Base-by-base conservation (phyloP, 92 coral and sea anemone species). In the Desmophyllum pertusum region DNA sequence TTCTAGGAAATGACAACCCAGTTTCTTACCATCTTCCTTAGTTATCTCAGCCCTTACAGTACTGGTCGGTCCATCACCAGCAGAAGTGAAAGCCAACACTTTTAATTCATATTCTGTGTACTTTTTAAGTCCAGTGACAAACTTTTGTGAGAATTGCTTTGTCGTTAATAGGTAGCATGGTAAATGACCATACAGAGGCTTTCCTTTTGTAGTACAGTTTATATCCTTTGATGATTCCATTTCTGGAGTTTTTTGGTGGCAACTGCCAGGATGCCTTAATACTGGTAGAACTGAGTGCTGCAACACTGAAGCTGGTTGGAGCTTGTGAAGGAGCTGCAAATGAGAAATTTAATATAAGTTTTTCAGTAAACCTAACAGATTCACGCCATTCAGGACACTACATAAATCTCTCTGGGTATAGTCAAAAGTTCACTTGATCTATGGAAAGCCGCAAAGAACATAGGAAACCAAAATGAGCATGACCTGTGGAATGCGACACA, bases 51-150 rank as follows among this genome's bases (percentile, higher is more conserved):
- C 27, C 30, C 4, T 3, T 1, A 21, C 27, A 0, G 13, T 6
- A 30, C 67, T 61, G 13, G 5, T 61, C 2, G 13, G 1, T 23
- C 67, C 67, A 27, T 61, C 67, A 0, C 37, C 37, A 59, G 6
- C 75, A 30, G n/a, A n/a, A n/a, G 87, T 74, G 30, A 57, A 84
- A 25, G 82, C 88, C 81, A 73, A 71, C 51, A 84, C 45, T 61
- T n/a, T 30, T 68, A 84, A 75, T 59, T 71, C 77, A 73, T 84
- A 84, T 67, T 84, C 88, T 23, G 88, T 84, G 74, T 43, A 84
- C 45, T 84, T 84, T 15, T 46, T 15, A 10, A 83, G 79, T 0
- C 80, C 82, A 75, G 75, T 61, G 1, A 75, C 45, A n/a, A 75
- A 23, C 41, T 42, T n/a, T 41, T 61, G 37, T 65, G 14, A 45